A percentile compares a stretch with the other conserved stretches of the same genome.
Conservation (phyloP, 2,888 invertebrate genomes). For the Aethes cnicana region DNA sequence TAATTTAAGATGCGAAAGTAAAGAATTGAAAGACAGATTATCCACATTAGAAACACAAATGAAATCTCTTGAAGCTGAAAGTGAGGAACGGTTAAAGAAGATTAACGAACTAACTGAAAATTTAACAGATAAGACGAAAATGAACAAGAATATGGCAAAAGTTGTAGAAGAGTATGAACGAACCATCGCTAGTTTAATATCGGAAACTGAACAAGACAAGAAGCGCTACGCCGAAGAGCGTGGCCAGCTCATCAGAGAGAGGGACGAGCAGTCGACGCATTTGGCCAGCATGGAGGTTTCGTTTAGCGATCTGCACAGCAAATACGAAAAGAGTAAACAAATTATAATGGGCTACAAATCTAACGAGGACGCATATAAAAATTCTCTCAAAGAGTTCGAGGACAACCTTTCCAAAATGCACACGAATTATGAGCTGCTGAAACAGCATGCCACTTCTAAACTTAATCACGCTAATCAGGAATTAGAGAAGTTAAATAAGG, state of each 20-base stretch:
- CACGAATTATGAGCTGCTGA: conserved; percentile 91
- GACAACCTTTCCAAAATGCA: conserved; percentile 88
- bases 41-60: conserved; percentile 63
- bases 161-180: conserved; percentile 90
- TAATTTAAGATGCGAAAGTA: conserved; percentile 73
- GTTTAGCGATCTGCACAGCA: conserved; percentile 84
- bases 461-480: conserved; percentile 89
- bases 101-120: conserved; percentile 65
- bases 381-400: conserved; percentile 86
- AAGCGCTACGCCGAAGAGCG: conserved; percentile 81
- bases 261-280: conserved; percentile 84
- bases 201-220: conserved; percentile 87
- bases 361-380: conserved; percentile 86
- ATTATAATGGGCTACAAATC: conserved; percentile 78
- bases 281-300: conserved; percentile 84
- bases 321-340: conserved; percentile 86
- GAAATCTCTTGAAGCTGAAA: conserved; percentile 57
- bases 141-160: conserved; percentile 82
- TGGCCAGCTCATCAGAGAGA: conserved; percentile 77
- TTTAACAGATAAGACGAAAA: conserved; percentile 66
- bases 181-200: conserved; percentile 88
- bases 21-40: conserved; percentile 74
- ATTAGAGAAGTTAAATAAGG: conserved; percentile 87
- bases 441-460: conserved; percentile 94
- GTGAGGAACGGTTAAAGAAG: conserved; percentile 59